phyloP scores from a whole-genome alignment of 2,113 vertebrate species.

The Pygoscelis adeliae region DNA sequence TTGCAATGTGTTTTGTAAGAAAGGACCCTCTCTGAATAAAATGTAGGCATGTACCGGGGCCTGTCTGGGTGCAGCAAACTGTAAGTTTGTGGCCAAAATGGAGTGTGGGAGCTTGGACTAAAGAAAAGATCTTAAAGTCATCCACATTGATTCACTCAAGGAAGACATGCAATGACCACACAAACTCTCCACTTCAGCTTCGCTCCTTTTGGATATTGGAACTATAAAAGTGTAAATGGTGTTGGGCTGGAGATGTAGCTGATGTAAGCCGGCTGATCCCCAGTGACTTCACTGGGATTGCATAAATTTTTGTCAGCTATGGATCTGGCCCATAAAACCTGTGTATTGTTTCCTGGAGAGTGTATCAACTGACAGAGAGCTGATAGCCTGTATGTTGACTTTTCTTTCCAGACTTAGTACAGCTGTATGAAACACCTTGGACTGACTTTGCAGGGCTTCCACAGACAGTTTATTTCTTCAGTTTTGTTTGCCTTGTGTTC shows the following conservation, averaged over 20 bases:
- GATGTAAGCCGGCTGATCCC: background rate
- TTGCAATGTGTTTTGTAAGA: background rate
- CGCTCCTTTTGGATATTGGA: background rate
- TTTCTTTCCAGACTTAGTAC: background rate
- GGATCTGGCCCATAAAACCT: background rate
- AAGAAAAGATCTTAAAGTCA: background rate
- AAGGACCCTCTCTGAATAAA: background rate
- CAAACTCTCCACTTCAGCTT: background rate
- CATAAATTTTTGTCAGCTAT: background rate
- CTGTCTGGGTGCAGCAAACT: background rate
- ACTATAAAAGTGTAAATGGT: background rate
- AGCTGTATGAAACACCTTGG: background rate
- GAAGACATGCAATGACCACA: background rate
- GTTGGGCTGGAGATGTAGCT: background rate
- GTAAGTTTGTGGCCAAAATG: background rate
- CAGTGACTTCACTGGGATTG: background rate
- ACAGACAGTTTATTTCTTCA: background rate
- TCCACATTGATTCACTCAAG: background rate
- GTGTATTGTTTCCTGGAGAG: background rate
- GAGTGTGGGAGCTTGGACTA: background rate
- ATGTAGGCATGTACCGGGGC: background rate
- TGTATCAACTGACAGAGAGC: background rate
- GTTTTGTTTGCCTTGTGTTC: background rate
- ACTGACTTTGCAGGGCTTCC: background rate
- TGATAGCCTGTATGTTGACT: background rate